phyloP scores from a whole-genome alignment of 1,140 invertebrate species.

The Aplysia californica region DNA sequence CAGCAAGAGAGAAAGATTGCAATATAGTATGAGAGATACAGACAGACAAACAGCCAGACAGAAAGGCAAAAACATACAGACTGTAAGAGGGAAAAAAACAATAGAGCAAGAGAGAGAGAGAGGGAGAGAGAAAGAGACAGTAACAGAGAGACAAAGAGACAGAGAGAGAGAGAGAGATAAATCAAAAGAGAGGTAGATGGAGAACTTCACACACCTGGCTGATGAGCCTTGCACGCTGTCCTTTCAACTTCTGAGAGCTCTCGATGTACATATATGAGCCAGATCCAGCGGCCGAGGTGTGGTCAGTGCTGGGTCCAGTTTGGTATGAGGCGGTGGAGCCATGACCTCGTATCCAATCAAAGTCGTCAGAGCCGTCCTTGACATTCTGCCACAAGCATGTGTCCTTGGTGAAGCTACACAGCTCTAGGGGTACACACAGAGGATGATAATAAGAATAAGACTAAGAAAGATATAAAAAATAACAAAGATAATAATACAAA shows the following conservation, averaged over 20 bases:
- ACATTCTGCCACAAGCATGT: constrained; percentile 57
- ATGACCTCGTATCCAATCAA: constrained; percentile 55
- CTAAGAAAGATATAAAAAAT: background rate
- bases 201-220: too few relatives aligned
- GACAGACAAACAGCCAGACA: too few relatives aligned
- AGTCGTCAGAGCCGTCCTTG: constrained; percentile 46
- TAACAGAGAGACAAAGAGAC: too few relatives aligned
- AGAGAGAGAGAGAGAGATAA: too few relatives aligned
- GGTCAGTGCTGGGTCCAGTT: constrained; percentile 57
- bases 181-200: too few relatives aligned
- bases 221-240: constrained; percentile 23
- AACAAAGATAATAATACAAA: background rate
- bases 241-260: background rate
- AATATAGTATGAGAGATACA: too few relatives aligned
- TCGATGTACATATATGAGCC: constrained; percentile 32
- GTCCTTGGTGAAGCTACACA: constrained; percentile 57
- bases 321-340: constrained; percentile 42
- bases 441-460: background rate
- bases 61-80: too few relatives aligned
- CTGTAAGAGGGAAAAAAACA: too few relatives aligned
- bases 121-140: too few relatives aligned
- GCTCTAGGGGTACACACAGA: constrained; percentile 26
- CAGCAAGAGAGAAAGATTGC: too few relatives aligned
- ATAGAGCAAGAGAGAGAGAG: too few relatives aligned
- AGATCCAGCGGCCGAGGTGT: constrained; percentile 40